Conservation (phyloP, 1,140 invertebrate species). For the Atopsyche davidsoni region DNA sequence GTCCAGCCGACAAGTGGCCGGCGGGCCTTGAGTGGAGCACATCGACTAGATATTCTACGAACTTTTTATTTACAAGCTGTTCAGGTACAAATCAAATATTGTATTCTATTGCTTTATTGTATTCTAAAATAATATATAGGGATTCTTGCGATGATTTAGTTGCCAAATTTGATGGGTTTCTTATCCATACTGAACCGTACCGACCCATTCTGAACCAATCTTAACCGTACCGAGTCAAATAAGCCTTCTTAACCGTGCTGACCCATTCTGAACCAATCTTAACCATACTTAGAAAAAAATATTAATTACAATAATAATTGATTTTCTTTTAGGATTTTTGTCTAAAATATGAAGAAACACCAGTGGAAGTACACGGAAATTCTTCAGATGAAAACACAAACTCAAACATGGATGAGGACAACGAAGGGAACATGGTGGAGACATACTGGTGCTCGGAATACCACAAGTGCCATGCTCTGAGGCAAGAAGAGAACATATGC, state of each 20-base stretch:
- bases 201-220: not conserved
- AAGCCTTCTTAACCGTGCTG: not conserved
- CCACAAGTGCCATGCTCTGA: constrained; percentile 73
- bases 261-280: not conserved
- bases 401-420: constrained; percentile 32
- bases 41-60: constrained; percentile 61
- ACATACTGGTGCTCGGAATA: constrained; percentile 79
- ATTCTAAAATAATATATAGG: no score
- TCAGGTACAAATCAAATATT: constrained; percentile 14
- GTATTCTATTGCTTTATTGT: no score
- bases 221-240: not conserved
- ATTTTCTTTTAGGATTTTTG: constrained; percentile 26
- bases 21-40: constrained; percentile 48
- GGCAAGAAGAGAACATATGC: constrained; percentile 55
- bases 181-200: not conserved
- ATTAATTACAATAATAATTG: not conserved
- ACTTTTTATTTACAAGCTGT: constrained; percentile 63
- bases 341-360: constrained; percentile 10
- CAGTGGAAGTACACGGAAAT: constrained; percentile 22
- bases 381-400: constrained; percentile 24
- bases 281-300: not conserved
- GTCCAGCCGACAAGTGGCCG: constrained; percentile 48
- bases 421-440: constrained; percentile 47
- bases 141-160: no score
- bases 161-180: no score